Conservation (phyloP, 2,113 vertebrate species). For the Zosterops pallidus region DNA sequence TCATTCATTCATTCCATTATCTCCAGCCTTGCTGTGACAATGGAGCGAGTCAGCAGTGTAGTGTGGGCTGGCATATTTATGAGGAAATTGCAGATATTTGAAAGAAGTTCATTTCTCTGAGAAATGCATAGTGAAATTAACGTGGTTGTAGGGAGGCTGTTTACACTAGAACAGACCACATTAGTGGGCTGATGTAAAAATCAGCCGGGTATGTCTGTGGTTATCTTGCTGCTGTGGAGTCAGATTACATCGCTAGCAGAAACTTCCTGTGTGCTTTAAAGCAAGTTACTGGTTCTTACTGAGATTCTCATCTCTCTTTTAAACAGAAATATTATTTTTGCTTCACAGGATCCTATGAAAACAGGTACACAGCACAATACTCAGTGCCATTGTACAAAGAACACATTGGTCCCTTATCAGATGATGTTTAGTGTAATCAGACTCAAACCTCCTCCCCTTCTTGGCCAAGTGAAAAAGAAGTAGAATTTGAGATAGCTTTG, state of each 20-base stretch:
- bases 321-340: background rate
- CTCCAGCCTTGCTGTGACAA: background rate
- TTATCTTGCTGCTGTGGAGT: background rate
- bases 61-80: background rate
- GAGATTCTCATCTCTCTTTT: background rate
- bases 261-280: background rate
- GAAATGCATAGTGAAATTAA: background rate
- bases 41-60: rapidly evolving
- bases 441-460: background rate
- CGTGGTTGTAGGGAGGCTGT: background rate
- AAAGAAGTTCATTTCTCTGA: background rate
- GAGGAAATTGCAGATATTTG: background rate
- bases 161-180: background rate
- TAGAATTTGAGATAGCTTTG: background rate
- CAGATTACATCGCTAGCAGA: background rate
- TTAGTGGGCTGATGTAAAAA: background rate
- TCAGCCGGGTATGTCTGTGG: background rate
- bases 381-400: background rate
- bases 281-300: background rate
- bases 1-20: background rate
- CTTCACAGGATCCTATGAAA: background rate
- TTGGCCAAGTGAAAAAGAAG: background rate
- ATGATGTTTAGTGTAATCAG: background rate
- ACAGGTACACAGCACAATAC: background rate
- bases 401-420: rapidly evolving